Percentiles rank a stretch among this genome's conserved stretches.
phyloP scores from a whole-genome alignment of 2,797 vertebrate species.

The Leuciscus waleckii region DNA sequence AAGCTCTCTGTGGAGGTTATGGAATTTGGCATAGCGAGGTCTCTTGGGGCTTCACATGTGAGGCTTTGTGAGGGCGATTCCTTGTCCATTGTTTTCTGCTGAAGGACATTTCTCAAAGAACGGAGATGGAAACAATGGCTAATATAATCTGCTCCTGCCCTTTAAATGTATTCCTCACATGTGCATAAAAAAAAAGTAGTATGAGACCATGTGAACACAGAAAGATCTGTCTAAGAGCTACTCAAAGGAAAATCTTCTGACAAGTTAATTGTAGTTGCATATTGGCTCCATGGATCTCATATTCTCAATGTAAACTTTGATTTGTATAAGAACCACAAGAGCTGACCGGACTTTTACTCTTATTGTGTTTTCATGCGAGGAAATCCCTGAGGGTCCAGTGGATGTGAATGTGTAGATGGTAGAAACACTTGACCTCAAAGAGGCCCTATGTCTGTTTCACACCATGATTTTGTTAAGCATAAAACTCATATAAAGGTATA shows the following conservation, averaged over 20 bases:
- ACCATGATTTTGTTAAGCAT: neutral
- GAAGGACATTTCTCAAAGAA: conserved; percentile 56
- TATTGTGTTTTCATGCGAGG: conserved; percentile 21
- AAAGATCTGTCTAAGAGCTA: conserved; percentile 14
- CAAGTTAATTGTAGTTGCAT: neutral
- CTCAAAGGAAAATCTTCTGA: conserved; percentile 13
- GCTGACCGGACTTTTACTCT: neutral
- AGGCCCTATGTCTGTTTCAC: neutral
- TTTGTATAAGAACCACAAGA: conserved; percentile 8
- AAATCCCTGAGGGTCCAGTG: conserved; percentile 17
- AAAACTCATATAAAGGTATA: neutral
- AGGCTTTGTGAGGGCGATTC: conserved; percentile 48
- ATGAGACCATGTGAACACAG: neutral
- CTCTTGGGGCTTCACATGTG: conserved; percentile 49
- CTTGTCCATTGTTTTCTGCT: conserved; percentile 60
- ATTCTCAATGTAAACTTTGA: conserved; percentile 7
- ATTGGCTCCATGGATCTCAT: neutral
- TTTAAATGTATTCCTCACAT: conserved; percentile 45
- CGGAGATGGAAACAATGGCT: conserved; percentile 59
- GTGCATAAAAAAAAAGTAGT: neutral
- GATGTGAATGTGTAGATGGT: conserved; percentile 16
- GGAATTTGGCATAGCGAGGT: conserved; percentile 48
- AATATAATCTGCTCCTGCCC: conserved; percentile 29
- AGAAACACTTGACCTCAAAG: neutral
- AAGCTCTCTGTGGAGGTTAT: conserved; percentile 43